phyloP scores from a whole-genome alignment of 2,888 invertebrate species.

The Acanthococcus lagerstroemiae region DNA sequence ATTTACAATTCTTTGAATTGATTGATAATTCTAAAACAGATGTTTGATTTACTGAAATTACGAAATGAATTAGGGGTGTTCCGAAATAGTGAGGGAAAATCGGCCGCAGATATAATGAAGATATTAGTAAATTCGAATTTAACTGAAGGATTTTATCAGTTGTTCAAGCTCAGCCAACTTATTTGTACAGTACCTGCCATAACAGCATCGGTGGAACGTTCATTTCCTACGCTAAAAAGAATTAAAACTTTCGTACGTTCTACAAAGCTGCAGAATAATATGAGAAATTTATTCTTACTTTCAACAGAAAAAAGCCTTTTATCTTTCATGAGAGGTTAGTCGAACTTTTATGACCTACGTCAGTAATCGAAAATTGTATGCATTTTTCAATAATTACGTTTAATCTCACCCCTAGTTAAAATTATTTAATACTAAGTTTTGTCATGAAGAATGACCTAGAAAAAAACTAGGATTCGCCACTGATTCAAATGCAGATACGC shows the following conservation, averaged over 20 bases:
- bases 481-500: too few species aligned
- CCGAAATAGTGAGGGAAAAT: background rate
- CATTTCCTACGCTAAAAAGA: background rate
- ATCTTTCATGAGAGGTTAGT: too few species aligned
- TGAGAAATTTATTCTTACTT: background rate
- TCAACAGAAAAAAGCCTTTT: background rate
- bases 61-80: background rate
- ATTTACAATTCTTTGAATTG: too few species aligned
- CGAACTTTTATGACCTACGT: too few species aligned
- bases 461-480: too few species aligned
- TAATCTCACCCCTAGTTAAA: too few species aligned
- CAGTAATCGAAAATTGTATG: too few species aligned
- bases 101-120: background rate
- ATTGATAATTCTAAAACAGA: too few species aligned
- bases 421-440: too few species aligned
- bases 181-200: background rate
- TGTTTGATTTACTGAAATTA: background rate
- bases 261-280: background rate
- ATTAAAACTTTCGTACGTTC: background rate
- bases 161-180: background rate
- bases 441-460: too few species aligned
- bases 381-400: too few species aligned
- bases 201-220: background rate
- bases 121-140: background rate
- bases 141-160: background rate